phyloP scores from a whole-genome alignment of 2,888 invertebrate genomes.

The Oscheius sp. region DNA sequence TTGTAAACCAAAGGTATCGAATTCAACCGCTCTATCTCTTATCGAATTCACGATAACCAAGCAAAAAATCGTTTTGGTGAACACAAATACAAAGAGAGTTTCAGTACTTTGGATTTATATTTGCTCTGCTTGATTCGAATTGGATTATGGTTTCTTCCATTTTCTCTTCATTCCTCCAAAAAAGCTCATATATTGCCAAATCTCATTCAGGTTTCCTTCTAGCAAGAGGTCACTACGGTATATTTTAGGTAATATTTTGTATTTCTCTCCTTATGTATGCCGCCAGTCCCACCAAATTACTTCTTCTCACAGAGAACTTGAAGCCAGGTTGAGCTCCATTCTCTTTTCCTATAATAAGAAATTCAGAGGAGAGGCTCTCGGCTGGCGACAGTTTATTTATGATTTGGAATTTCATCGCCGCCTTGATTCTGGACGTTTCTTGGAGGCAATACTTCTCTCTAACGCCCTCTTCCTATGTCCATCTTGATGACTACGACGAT shows the following conservation, averaged over 20 bases:
- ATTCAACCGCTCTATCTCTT: neutral
- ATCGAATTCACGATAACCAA: neutral
- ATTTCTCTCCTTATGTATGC: constrained; percentile 49
- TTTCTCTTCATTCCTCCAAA: constrained; percentile 37
- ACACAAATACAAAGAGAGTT: neutral
- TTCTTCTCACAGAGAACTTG: constrained; percentile 52
- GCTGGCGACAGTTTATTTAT: constrained; percentile 59
- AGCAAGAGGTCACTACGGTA: neutral
- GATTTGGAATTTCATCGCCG: constrained; percentile 58
- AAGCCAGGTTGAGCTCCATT: constrained; percentile 32
- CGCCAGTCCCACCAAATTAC: constrained; percentile 56
- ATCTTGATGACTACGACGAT: constrained; percentile 45
- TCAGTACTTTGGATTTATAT: constrained; percentile 62
- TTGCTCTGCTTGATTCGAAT: constrained; percentile 55
- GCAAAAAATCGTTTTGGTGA: neutral
- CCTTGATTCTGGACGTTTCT: constrained; percentile 51
- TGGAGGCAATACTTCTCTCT: constrained; percentile 52
- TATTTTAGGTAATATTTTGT: constrained; percentile 48
- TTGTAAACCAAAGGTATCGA: neutral
- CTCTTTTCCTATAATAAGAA: no score
- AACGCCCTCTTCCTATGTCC: constrained; percentile 48
- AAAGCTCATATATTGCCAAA: constrained; percentile 34
- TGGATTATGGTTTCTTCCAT: constrained; percentile 48
- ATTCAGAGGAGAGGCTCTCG: constrained; percentile 19
- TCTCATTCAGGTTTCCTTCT: constrained; percentile 43